Percentiles rank a stretch among this genome's conserved stretches.
Evolutionary conservation across 2,797 vertebrate species (phyloP).

Genomic region (Sylvia borin): DNA sequence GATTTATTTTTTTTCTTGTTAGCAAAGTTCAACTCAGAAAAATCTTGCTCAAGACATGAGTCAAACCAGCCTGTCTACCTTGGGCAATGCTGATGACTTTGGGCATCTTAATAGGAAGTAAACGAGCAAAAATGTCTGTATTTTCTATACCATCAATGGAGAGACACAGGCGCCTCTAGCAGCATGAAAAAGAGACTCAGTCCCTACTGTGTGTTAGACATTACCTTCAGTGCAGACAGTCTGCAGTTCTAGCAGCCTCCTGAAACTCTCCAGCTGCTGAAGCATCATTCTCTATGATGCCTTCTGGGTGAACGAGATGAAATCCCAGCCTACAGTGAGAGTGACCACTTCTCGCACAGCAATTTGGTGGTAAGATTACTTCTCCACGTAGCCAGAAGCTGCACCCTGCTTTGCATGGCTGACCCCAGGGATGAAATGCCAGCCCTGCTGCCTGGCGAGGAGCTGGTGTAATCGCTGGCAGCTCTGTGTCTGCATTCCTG

Average conservation of each 20-base stretch:
- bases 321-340: not conserved
- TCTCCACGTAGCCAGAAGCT: not conserved
- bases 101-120: not conserved
- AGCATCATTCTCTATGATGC: not conserved
- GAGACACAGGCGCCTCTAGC: not conserved
- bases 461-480: not conserved
- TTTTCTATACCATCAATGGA: not conserved
- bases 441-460: not conserved
- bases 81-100: not conserved
- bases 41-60: not conserved
- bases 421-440: not conserved
- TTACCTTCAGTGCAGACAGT: not conserved
- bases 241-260: not conserved
- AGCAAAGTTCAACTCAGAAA: not conserved
- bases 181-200: not conserved
- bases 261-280: not conserved
- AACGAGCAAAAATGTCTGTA: not conserved
- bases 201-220: fast-evolving
- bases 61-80: not conserved
- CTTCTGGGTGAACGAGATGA: not conserved
- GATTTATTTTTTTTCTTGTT: not conserved
- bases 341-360: not conserved
- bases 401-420: not conserved
- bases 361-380: not conserved
- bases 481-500: not conserved